Evolutionary conservation across 2,797 vertebrate genomes (phyloP), one percentile per base, ranked within the genome.

Genomic region (Bryconaethiops microstoma): DNA sequence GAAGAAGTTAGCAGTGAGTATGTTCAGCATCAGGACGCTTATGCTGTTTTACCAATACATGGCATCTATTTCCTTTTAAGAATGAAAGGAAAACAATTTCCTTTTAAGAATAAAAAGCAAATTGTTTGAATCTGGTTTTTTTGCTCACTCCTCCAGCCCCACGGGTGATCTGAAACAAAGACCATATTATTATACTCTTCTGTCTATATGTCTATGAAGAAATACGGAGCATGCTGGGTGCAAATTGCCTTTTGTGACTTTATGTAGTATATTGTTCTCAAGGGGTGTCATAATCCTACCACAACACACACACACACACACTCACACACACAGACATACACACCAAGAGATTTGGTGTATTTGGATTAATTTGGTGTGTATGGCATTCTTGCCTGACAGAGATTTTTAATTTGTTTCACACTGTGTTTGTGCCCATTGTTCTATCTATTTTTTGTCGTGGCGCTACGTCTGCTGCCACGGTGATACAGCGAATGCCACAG

Each of bases 321-420:
- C 63, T 45, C 62, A 62, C 10, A 63, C 23, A 25, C 52, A 74
- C 70, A 74, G 54, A 74, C 60, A 52, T 48, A 62, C 17, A 29
- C 54, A 63, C 13, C 52, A 42, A 78, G 25, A 67, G 62, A 40
- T n/a, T 54, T 52, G 25, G 12, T 69, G 76, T 29, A 62, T 78
- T 78, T 72, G 72, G 35, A 57, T 77, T 77, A 54, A 81, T 79
- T 54, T 35, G 65, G 7, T 45, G 57, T 82, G 74, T 71, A 67
- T 74, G 83, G 82, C 42, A 45, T 13, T 74, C 35, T 55, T 40
- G 35, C 35, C 68, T 81, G 68, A 45, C 17, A 75, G 84, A 78
- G 76, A 54, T 57, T 52, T 85, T 81, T 73, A 78, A 85, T 86
- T 86, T 77, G 40, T 67, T 50, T 50, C 76, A 62, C 62, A 35